phyloP scores from a whole-genome alignment of 2,797 vertebrate species.

The Lates japonicus region DNA sequence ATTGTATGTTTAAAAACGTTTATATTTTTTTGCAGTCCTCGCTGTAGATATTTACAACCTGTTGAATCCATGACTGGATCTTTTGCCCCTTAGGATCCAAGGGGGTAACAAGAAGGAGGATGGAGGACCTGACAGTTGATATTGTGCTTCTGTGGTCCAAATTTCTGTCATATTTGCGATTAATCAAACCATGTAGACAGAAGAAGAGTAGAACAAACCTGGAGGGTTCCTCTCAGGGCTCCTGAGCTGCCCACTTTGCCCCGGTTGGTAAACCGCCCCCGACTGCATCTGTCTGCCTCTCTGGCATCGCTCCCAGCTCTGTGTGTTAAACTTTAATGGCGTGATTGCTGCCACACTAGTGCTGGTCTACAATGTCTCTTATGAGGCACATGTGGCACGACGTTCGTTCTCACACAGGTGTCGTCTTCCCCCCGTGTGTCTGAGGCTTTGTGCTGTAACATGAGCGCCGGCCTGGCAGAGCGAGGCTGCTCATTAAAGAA shows the following conservation, averaged over 20 bases:
- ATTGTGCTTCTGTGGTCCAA: background rate
- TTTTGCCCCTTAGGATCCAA: too few relatives aligned
- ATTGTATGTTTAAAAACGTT: background rate
- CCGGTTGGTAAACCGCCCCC: background rate
- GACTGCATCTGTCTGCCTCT: constrained; percentile 16
- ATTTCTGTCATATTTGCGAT: background rate
- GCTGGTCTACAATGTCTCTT: constrained; percentile 52
- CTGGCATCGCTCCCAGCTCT: constrained; percentile 39
- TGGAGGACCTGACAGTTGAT: background rate
- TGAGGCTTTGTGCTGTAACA: constrained; percentile 59
- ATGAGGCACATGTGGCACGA: constrained; percentile 32
- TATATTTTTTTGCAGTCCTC: background rate
- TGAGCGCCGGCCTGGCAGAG: constrained; percentile 55
- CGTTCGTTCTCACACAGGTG: constrained; percentile 58
- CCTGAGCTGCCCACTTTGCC: background rate
- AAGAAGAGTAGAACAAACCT: background rate
- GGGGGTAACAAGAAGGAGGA: background rate
- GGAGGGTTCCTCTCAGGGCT: background rate
- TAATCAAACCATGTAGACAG: background rate
- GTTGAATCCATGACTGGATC: too few relatives aligned
- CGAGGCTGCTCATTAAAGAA: constrained; percentile 74
- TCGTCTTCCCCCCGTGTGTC: constrained; percentile 61
- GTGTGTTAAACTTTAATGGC: constrained; percentile 75
- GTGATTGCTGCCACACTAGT: constrained; percentile 36
- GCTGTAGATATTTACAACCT: background rate